phyloP scores from a whole-genome alignment of 2,797 vertebrate genomes.

The Gallinago stenura region DNA sequence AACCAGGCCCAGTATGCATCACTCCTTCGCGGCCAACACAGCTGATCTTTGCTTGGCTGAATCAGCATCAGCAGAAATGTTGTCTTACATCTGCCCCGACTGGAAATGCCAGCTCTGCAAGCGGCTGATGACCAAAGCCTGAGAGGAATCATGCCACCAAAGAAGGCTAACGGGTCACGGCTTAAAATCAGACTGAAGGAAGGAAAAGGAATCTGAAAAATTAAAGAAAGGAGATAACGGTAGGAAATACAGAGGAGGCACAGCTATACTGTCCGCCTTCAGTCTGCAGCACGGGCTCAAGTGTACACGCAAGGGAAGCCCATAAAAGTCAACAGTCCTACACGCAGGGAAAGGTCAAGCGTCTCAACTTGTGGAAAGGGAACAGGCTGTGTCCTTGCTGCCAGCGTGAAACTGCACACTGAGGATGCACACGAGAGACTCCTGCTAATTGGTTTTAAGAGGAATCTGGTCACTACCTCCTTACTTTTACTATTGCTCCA shows the following conservation, averaged over 20 bases:
- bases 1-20: not conserved
- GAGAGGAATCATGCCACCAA: not conserved
- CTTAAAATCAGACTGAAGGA: not conserved
- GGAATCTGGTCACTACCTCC: not conserved
- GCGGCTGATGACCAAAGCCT: not conserved
- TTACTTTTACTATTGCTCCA: not conserved
- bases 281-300: not conserved
- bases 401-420: not conserved
- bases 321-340: not conserved
- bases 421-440: not conserved
- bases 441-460: not conserved
- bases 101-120: not conserved
- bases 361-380: not conserved
- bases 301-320: accelerated
- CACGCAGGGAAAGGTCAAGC: accelerated
- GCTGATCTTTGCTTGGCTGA: not conserved
- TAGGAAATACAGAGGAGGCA: not conserved
- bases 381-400: not conserved
- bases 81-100: not conserved
- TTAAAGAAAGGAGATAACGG: not conserved
- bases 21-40: not conserved
- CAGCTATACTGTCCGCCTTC: not conserved
- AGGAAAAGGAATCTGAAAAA: not conserved
- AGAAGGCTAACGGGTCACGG: not conserved
- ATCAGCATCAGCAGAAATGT: not conserved